Evolutionary conservation across 2,113 vertebrate species (phyloP), one percentile per base, ranked within the genome.

Genomic region (Myocastor coypus): DNA sequence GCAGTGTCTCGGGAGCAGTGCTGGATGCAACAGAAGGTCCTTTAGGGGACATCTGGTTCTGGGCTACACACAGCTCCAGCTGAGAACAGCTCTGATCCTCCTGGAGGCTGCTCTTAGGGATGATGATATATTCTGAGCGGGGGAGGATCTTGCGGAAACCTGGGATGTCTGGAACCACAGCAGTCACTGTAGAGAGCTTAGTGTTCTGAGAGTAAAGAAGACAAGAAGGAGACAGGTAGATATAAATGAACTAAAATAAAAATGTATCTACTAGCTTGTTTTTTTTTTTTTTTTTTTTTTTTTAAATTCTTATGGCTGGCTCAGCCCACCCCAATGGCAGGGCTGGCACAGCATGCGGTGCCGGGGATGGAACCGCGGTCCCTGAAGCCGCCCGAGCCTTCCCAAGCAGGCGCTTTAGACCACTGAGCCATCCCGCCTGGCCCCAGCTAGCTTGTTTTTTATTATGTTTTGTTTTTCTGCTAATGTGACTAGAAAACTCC

Each of bases 131-230:
- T 96, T 99, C 99, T 1, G 99, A 99, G 97, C 99, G 99, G 68
- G 99, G 99, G 20, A 99, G 99, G 97, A 99, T 99, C 98, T 99
- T 99, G 61, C 99, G 99, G 97, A 99, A 99, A 87, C 99, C 99
- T 92, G 99, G 99, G 94, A 99, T 98, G 94, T 99, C 99, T 85
- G 99, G 98, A 96, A 99, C 96, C 63, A 99, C 97, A 10, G 98
- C 96, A 59, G 98, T 92, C 96, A 98, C 96, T 73, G 97, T 32
- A 87, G 97, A 97, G 6, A 96, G 90, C 97, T 98, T 99, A 75
- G 98, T 97, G 91, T 98, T 99, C 98, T 99, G 91, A 37, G 19
- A 86, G 95, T 24, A 95, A 92, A 94, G 93, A 37, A 28, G 88
- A 0, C 42, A 96, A 32, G 78, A 55, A 57, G 40, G 14, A 93